Evolutionary conservation across 1,140 invertebrate species (phyloP).

Genomic region (Lasioglossum albipes): DNA sequence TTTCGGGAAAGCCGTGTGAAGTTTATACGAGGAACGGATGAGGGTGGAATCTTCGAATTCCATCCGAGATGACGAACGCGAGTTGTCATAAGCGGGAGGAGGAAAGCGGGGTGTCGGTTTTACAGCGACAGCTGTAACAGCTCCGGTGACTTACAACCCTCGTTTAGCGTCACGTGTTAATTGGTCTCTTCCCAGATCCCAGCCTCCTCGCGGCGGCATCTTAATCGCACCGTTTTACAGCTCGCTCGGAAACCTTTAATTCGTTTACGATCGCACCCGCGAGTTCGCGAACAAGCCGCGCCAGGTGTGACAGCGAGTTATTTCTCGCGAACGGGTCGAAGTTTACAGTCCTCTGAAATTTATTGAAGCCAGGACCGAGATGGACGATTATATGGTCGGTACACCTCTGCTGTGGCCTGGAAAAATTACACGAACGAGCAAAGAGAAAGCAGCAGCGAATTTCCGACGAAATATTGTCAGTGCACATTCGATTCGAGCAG

Average conservation of each 20-base stretch:
- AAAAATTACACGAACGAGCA: too few relatives aligned
- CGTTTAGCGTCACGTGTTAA: slow-evolving; percentile 70
- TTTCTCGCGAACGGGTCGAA: background rate
- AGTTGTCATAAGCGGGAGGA: background rate
- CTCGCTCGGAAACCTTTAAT: slow-evolving; percentile 69
- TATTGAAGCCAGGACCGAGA: too few relatives aligned
- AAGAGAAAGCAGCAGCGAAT: too few relatives aligned
- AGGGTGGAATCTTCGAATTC: too few relatives aligned
- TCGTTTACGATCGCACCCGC: slow-evolving; percentile 71
- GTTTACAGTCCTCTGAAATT: too few relatives aligned
- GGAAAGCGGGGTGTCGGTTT: slow-evolving; percentile 14
- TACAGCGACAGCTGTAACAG: slow-evolving; percentile 52
- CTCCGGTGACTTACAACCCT: slow-evolving; percentile 70
- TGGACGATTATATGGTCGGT: too few relatives aligned
- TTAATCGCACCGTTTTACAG: slow-evolving; percentile 76
- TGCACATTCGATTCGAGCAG: too few relatives aligned
- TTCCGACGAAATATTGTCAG: too few relatives aligned
- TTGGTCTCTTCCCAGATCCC: slow-evolving; percentile 69
- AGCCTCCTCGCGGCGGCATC: slow-evolving; percentile 61
- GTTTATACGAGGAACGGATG: too few relatives aligned
- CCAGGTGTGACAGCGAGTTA: slow-evolving; percentile 27
- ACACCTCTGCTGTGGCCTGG: too few relatives aligned
- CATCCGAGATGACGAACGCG: too few relatives aligned
- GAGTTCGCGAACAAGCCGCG: slow-evolving; percentile 16
- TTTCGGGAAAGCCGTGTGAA: too few relatives aligned